Conservation (phyloP, 1,140 invertebrate species). For the Drosophila leontia region DNA sequence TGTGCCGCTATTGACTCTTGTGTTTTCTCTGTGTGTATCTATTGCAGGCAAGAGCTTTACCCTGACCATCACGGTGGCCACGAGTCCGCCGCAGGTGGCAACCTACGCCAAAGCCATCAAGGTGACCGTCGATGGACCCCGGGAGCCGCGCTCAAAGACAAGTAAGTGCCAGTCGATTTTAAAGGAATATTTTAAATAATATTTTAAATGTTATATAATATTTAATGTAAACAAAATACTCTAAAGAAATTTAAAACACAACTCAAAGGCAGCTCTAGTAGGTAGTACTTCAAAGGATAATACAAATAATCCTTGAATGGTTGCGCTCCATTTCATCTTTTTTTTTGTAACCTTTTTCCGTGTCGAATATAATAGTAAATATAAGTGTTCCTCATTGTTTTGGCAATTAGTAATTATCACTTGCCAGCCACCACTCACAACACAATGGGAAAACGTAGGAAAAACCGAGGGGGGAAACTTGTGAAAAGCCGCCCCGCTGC, state of each 20-base stretch:
- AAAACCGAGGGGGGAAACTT: conserved; percentile 22
- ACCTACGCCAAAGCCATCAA: conserved; percentile 99
- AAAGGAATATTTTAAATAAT: too few species aligned
- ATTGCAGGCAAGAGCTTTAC: conserved; percentile 97
- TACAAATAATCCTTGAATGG: conserved; percentile 3
- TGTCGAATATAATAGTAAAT: not conserved
- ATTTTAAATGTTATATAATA: too few species aligned
- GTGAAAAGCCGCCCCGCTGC: conserved; percentile 51
- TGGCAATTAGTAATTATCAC: conserved; percentile 55
- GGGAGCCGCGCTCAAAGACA: conserved; percentile 98
- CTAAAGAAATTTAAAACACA: not conserved
- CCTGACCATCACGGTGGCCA: conserved; percentile 96
- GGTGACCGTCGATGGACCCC: conserved; percentile 98
- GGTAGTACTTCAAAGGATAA: too few species aligned
- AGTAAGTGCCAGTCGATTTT: conserved; percentile 89
- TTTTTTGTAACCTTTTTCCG: not conserved
- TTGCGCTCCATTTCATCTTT: not conserved
- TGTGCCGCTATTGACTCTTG: conserved; percentile 3
- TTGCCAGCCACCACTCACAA: conserved; percentile 34
- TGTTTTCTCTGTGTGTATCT: not conserved
- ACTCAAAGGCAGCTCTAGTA: not conserved
- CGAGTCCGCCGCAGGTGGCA: conserved; percentile 96
- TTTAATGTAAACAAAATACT: not conserved
- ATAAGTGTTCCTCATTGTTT: conserved; percentile 34
- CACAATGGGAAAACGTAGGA: conserved; percentile 15